phyloP scores from a whole-genome alignment of 2,797 vertebrate species.

The Phalanger gymnotis region DNA sequence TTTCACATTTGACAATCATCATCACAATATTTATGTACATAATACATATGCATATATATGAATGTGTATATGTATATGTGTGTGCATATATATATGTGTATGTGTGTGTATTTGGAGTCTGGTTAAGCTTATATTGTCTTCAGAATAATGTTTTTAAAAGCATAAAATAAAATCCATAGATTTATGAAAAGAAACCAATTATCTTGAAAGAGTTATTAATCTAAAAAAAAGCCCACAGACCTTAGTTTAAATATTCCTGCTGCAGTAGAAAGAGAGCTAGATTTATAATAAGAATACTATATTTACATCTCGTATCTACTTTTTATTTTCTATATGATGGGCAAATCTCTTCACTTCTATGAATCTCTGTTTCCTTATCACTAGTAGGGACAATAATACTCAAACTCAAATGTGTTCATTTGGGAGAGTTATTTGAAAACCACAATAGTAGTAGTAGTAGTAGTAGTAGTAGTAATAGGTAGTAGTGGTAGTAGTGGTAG shows the following conservation, averaged over 20 bases:
- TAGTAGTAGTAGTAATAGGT: too few species aligned
- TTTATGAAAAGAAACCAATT: background rate
- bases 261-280: background rate
- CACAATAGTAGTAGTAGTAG: background rate
- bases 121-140: background rate
- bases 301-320: background rate
- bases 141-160: background rate
- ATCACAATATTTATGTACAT: background rate
- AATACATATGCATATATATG: background rate
- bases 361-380: background rate
- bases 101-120: background rate
- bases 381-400: background rate
- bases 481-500: too few species aligned
- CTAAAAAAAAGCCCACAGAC: background rate
- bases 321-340: background rate
- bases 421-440: background rate
- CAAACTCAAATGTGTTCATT: background rate
- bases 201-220: background rate
- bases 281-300: background rate
- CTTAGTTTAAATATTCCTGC: background rate
- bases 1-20: background rate
- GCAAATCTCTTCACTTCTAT: background rate
- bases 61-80: too few species aligned
- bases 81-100: background rate
- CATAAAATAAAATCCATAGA: background rate